Evolutionary conservation across 2,797 vertebrate species (phyloP).

Genomic region (Xenopus petersii): DNA sequence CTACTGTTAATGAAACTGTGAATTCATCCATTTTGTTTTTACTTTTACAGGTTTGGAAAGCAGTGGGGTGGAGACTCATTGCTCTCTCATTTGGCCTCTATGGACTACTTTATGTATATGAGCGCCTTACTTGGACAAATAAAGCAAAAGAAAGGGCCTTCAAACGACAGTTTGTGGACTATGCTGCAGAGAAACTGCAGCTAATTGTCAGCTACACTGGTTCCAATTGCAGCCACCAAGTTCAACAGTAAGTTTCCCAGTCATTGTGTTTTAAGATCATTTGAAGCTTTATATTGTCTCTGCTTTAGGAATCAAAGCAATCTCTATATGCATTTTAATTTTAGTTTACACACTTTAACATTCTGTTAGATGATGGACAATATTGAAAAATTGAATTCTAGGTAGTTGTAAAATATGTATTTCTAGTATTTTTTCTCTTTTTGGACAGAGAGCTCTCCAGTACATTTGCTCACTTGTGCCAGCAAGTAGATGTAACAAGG

Average conservation of each 20-base stretch:
- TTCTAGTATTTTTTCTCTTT: too few species aligned
- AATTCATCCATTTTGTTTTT: too few species aligned
- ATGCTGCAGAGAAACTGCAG: constrained; percentile 91
- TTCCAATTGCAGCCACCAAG: constrained; percentile 98
- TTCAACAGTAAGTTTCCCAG: constrained; percentile 85
- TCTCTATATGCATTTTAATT: too few species aligned
- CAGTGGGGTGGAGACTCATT: constrained; percentile 93
- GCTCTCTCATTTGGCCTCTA: constrained; percentile 91
- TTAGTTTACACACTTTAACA: too few species aligned
- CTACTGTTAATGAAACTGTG: too few species aligned
- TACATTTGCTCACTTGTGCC: constrained; percentile 91
- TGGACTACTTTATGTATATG: constrained; percentile 92
- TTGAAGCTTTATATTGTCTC: too few species aligned
- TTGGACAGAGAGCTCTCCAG: constrained; percentile 82
- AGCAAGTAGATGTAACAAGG: constrained; percentile 91
- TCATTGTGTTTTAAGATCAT: neutral
- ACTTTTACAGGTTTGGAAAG: constrained; percentile 85
- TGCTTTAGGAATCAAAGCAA: too few species aligned
- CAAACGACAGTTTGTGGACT: constrained; percentile 95
- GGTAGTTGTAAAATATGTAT: too few species aligned
- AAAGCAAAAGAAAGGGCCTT: constrained; percentile 89
- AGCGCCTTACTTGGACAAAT: constrained; percentile 95
- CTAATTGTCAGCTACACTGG: constrained; percentile 95
- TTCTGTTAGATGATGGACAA: too few species aligned
- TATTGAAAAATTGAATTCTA: too few species aligned